phyloP scores from a whole-genome alignment of 35 echinoderm and acorn worm species.

The Stichopus chloronotus region DNA sequence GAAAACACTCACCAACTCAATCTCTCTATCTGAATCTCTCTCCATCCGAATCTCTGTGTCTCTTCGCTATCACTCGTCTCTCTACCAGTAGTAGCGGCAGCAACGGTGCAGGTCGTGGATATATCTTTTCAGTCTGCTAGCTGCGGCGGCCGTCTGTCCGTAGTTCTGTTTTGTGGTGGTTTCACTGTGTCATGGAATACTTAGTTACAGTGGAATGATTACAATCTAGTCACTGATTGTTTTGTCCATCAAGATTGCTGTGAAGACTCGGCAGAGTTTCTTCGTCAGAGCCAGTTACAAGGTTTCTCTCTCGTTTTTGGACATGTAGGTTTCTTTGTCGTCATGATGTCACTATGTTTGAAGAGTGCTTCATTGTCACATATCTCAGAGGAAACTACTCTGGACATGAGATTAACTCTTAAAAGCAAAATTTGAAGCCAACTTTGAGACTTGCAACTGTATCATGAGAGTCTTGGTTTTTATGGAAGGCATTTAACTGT shows the following conservation, averaged over 20 bases:
- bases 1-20: constrained; percentile 16
- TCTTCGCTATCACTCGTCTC: background rate
- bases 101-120: background rate
- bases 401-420: no score
- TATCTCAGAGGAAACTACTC: no score
- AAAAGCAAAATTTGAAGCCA: no score
- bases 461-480: no score
- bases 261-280: background rate
- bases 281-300: background rate
- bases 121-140: background rate
- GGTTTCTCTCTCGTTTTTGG: background rate
- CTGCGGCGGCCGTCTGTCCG: background rate
- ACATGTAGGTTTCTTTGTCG: background rate
- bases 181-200: constrained; percentile 7
- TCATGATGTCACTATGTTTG: no score
- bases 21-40: background rate
- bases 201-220: background rate
- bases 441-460: no score
- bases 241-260: background rate
- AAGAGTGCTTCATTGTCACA: no score
- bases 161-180: background rate
- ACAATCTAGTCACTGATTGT: background rate
- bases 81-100: background rate
- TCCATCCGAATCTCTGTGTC: no score
- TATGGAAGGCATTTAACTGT: no score